Percentiles rank a stretch among this genome's conserved stretches.
These are phyloP conservation scores for Trogon melanurus DNA, from an alignment of 2,113 vertebrate species.

Conservation along the genomic window DNA sequence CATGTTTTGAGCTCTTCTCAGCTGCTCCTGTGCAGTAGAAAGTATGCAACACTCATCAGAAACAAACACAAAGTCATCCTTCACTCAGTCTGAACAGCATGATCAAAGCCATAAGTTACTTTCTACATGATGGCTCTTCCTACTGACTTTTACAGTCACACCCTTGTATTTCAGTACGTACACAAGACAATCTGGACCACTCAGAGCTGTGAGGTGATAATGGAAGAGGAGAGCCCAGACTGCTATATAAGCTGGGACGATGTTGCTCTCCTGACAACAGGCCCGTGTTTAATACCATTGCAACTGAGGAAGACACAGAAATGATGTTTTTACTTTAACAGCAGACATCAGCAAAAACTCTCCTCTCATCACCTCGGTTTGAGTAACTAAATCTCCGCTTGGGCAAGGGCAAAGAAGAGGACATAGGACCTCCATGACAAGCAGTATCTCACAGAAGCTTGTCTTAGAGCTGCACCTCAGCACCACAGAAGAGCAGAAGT, in stretches of 20 bases:
- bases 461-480: background rate
- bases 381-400: background rate
- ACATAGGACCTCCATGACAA: background rate
- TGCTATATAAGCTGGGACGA: background rate
- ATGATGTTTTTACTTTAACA: background rate
- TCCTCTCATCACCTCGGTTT: background rate
- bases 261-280: background rate
- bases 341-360: background rate
- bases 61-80: background rate
- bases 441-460: background rate
- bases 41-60: background rate
- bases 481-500: background rate
- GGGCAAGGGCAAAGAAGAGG: background rate
- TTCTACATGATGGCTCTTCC: background rate
- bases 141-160: background rate
- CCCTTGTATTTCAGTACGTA: background rate
- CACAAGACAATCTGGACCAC: background rate
- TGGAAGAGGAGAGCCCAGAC: background rate
- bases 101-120: background rate
- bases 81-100: background rate
- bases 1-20: conserved; percentile 96
- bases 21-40: conserved; percentile 85
- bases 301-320: background rate
- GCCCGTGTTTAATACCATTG: background rate
- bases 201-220: background rate